Evolutionary conservation across 2,888 invertebrate species (phyloP).

Genomic region (Ceriagrion tenellum): DNA sequence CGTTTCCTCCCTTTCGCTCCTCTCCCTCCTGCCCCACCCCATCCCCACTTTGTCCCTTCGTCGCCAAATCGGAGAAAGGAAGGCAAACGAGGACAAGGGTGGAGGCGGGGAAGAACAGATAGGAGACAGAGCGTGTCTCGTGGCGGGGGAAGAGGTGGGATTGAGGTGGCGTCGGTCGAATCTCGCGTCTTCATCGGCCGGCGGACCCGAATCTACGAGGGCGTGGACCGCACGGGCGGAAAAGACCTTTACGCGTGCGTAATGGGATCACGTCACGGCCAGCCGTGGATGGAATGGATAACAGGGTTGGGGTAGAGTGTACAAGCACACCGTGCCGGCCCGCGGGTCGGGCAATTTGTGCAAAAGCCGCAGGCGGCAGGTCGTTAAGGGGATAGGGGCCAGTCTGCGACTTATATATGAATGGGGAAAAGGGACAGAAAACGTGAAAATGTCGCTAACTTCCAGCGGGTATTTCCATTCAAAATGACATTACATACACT

Average conservation of each 20-base stretch:
- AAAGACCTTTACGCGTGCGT: neutral
- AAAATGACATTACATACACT: no score
- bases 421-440: no score
- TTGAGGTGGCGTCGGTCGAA: neutral
- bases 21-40: neutral
- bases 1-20: no score
- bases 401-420: no score
- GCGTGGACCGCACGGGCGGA: neutral
- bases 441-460: no score
- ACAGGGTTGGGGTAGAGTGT: neutral
- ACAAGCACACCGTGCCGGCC: no score
- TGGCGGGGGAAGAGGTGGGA: neutral
- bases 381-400: no score
- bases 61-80: neutral
- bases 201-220: constrained; percentile 47
- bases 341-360: no score
- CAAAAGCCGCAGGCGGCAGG: neutral
- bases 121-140: neutral
- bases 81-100: neutral
- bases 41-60: neutral
- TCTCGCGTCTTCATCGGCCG: constrained; percentile 51
- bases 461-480: no score
- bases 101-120: neutral
- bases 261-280: constrained; percentile 39
- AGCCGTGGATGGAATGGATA: constrained; percentile 38